Percentiles rank a stretch among this genome's conserved stretches.
phyloP scores from a whole-genome alignment of 2,797 vertebrate species.

The Urosaurus nigricauda region DNA sequence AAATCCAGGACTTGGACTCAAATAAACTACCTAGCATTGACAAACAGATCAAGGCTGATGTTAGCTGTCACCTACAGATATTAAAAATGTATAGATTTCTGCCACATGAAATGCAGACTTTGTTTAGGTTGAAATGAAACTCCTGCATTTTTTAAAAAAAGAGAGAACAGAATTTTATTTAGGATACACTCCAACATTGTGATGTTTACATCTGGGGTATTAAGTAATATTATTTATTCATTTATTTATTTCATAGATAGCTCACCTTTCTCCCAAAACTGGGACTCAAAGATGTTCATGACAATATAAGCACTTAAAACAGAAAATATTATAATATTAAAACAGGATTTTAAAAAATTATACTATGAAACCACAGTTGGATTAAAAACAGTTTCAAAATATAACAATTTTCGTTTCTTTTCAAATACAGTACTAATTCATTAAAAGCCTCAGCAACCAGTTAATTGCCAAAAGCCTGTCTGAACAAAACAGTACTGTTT shows the following conservation, averaged over 20 bases:
- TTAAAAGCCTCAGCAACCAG: too few species aligned
- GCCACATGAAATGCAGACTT: not conserved
- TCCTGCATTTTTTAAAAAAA: not conserved
- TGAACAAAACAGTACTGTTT: too few species aligned
- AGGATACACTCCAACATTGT: not conserved
- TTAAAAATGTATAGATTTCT: not conserved
- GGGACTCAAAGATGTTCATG: not conserved
- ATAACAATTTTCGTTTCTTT: too few species aligned
- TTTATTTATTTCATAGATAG: not conserved
- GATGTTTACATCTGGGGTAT: not conserved
- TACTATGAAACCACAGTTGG: too few species aligned
- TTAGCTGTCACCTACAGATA: not conserved
- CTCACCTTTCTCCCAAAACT: not conserved
- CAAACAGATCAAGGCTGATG: not conserved
- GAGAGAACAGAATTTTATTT: not conserved
- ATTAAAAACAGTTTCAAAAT: too few species aligned
- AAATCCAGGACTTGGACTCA: constrained; percentile 15
- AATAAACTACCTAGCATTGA: not conserved
- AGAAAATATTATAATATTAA: too few species aligned
- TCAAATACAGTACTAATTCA: too few species aligned
- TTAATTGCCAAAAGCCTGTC: too few species aligned
- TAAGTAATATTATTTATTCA: not conserved
- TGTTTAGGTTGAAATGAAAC: not conserved
- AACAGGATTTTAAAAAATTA: too few species aligned
- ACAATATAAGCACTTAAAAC: not conserved